Percentiles rank a stretch among this genome's conserved stretches.
Conservation (phyloP, 2,113 vertebrate species). For the Lepus timidus region DNA sequence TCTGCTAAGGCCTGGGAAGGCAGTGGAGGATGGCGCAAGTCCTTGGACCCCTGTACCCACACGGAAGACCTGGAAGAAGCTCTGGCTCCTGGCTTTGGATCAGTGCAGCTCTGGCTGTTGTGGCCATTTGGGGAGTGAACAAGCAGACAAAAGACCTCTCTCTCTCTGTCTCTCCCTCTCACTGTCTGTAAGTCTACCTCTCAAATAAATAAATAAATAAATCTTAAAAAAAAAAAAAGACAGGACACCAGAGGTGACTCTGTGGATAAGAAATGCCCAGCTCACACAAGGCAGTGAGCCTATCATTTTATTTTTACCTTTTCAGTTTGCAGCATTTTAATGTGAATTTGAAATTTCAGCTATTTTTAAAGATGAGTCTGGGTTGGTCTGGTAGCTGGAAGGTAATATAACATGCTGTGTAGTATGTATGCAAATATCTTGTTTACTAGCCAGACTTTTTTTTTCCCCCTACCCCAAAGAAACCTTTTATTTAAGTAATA, state of each 20-base stretch:
- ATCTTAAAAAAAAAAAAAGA: neutral
- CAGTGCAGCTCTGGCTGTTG: no score
- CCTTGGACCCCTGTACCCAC: no score
- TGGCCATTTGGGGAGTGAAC: no score
- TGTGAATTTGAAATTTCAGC: slow-evolving; percentile 20
- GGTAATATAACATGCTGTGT: neutral
- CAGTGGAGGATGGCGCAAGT: no score
- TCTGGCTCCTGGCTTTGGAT: no score
- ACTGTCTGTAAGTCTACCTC: no score
- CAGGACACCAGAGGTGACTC: slow-evolving; percentile 54
- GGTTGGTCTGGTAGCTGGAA: slow-evolving; percentile 31
- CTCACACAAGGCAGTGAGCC: neutral
- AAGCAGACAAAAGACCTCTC: no score
- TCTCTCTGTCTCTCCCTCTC: no score
- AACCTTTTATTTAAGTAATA: no score
- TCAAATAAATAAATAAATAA: no score
- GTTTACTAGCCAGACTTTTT: neutral
- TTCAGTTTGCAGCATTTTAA: slow-evolving; percentile 19
- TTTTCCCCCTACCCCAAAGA: neutral
- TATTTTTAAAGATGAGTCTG: slow-evolving; percentile 15
- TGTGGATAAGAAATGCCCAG: accelerated
- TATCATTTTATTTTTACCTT: slow-evolving; percentile 48
- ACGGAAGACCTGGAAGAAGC: no score
- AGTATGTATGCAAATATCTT: neutral
- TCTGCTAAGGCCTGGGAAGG: no score